Conservation (phyloP, 2,888 invertebrate species). For the Drosophila pullipes region DNA sequence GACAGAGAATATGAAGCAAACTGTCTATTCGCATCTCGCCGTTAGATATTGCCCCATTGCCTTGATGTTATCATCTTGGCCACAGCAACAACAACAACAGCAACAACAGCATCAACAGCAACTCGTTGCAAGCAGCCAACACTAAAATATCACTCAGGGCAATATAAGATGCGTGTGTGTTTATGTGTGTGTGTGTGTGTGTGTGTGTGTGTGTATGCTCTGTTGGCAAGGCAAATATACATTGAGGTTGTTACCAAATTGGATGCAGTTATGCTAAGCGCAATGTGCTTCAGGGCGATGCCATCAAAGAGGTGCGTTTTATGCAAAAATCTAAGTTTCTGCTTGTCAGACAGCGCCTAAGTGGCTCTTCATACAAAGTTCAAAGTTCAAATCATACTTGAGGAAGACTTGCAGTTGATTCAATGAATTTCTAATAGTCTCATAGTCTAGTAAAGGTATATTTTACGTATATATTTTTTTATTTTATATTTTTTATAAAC, state of each 20-base stretch:
- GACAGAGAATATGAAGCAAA: conserved; percentile 44
- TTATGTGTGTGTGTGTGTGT: conserved; percentile 13
- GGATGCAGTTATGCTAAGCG: conserved; percentile 70
- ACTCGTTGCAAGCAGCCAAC: conserved; percentile 62
- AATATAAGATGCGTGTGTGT: conserved; percentile 18
- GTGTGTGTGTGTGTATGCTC: conserved; percentile 27
- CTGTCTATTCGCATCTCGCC: conserved; percentile 23
- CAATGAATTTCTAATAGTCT: no score
- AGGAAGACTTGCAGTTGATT: no score
- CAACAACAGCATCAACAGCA: conserved; percentile 27
- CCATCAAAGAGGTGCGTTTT: conserved; percentile 52
- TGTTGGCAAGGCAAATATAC: conserved; percentile 65
- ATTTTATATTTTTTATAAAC: background rate
- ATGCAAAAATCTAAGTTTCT: conserved; percentile 42
- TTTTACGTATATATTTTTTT: no score
- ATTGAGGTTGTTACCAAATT: conserved; percentile 77
- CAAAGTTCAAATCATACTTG: conserved; percentile 8
- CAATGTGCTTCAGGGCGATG: conserved; percentile 45
- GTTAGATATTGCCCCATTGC: conserved; percentile 8
- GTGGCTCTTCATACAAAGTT: conserved; percentile 1
- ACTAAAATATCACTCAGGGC: conserved; percentile 77
- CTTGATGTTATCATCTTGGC: conserved; percentile 18
- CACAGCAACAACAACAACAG: conserved; percentile 10
- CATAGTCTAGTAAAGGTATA: no score
- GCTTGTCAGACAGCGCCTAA: conserved; percentile 3